Conservation (phyloP, 2,888 invertebrate species). For the Ectemnius continuus region DNA sequence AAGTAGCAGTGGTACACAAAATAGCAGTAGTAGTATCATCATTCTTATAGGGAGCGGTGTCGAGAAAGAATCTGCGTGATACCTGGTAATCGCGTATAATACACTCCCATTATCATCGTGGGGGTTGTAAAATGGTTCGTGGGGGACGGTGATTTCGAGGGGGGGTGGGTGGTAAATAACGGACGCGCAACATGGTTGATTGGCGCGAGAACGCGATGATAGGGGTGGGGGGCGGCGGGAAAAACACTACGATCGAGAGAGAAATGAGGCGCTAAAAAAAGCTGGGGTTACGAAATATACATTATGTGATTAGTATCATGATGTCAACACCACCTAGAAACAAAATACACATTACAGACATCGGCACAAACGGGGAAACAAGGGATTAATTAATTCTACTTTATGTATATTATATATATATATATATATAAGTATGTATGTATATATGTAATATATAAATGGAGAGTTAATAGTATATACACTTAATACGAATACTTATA, state of each 20-base stretch:
- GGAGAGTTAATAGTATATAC: conserved; percentile 19
- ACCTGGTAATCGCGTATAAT: conserved; percentile 77
- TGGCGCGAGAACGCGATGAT: too few relatives aligned
- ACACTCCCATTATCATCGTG: conserved; percentile 74
- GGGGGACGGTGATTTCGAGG: too few relatives aligned
- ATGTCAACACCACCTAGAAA: conserved; percentile 76
- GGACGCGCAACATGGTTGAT: too few relatives aligned
- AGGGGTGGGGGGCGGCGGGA: too few relatives aligned
- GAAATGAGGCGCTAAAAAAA: conserved; percentile 29
- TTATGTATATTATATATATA: conserved; percentile 4
- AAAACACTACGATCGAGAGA: conserved; percentile 13
- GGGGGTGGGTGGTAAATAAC: too few relatives aligned
- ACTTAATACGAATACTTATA: conserved; percentile 27
- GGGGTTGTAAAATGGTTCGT: too few relatives aligned
- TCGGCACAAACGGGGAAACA: conserved; percentile 54
- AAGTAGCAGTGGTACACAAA: conserved; percentile 46
- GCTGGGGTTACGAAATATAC: conserved; percentile 36
- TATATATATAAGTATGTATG: not conserved
- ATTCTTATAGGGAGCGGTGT: conserved; percentile 71
- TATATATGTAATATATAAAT: conserved; percentile 10
- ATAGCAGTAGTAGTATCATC: too few relatives aligned
- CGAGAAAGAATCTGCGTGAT: conserved; percentile 75
- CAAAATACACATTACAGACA: conserved; percentile 73
- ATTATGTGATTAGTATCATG: conserved; percentile 58
- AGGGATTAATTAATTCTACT: conserved; percentile 13